Percentiles rank a stretch among this genome's conserved stretches.
These are phyloP conservation scores for Clitarchus hookeri DNA, from an alignment of 2,888 invertebrate species.

Conservation along the genomic window DNA sequence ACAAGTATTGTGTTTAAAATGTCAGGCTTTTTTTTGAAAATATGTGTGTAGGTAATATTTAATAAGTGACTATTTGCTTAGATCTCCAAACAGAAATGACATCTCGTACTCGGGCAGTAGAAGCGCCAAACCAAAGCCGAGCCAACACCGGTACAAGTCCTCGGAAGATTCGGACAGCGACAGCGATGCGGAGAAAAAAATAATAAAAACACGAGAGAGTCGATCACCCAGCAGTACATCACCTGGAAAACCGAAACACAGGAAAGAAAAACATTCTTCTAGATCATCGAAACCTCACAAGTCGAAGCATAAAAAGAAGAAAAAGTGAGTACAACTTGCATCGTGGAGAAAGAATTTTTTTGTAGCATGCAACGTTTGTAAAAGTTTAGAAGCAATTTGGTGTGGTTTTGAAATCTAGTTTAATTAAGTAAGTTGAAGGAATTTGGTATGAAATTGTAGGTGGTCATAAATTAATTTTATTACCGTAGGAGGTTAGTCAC, in stretches of 20 bases:
- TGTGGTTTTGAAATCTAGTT: too few species aligned
- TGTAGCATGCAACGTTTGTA: too few species aligned
- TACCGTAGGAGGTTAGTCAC: too few species aligned
- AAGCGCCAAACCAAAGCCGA: neutral
- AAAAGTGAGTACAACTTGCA: neutral
- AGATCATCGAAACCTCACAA: neutral
- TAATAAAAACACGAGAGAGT: neutral
- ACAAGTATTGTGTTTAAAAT: too few species aligned
- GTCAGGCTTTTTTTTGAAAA: too few species aligned
- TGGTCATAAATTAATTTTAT: too few species aligned
- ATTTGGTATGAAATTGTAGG: too few species aligned
- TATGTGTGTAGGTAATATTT: too few species aligned
- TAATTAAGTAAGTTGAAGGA: too few species aligned
- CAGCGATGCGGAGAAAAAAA: neutral
- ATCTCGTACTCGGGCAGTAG: neutral
- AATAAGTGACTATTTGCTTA: neutral
- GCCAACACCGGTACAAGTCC: neutral
- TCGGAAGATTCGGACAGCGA: neutral
- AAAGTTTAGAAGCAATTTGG: too few species aligned
- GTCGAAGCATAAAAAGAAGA: constrained; percentile 12
- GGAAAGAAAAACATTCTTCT: neutral
- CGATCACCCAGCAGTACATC: neutral
- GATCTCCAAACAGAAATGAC: neutral
- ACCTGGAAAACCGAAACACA: neutral
- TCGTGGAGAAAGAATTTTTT: too few species aligned